Percentiles rank a stretch among this genome's conserved stretches.
phyloP scores from a whole-genome alignment of 2,888 invertebrate genomes.

The Rotaria sp. region DNA sequence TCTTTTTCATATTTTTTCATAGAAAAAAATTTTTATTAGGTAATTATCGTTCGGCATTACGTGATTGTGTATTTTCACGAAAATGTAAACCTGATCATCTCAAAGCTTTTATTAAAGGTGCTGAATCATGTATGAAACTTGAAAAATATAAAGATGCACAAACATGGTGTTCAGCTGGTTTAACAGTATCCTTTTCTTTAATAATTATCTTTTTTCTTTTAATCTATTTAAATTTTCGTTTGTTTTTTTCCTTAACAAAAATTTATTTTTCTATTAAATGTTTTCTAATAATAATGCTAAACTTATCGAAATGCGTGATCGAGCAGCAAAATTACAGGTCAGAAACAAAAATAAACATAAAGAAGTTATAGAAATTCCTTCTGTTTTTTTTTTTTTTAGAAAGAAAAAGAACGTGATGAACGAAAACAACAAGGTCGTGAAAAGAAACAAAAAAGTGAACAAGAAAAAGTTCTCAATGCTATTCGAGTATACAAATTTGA shows the following conservation, averaged over 20 bases:
- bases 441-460: constrained; percentile 45
- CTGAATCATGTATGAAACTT: constrained; percentile 66
- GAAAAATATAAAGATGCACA: constrained; percentile 67
- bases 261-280: constrained; percentile 41
- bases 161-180: constrained; percentile 66
- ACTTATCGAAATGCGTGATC: constrained; percentile 59
- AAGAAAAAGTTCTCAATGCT: constrained; percentile 45
- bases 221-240: background rate
- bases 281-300: constrained; percentile 61
- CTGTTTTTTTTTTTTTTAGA: constrained; percentile 43
- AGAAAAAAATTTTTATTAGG: constrained; percentile 44
- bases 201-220: constrained; percentile 25
- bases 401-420: constrained; percentile 47
- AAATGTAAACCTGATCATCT: constrained; percentile 68
- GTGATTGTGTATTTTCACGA: constrained; percentile 73
- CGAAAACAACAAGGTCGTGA: constrained; percentile 47
- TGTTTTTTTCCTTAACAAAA: constrained; percentile 24
- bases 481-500: constrained; percentile 45
- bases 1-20: background rate
- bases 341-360: background rate
- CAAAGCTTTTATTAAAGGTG: constrained; percentile 69
- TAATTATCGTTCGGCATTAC: constrained; percentile 64
- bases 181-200: constrained; percentile 56
- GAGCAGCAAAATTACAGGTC: constrained; percentile 59
- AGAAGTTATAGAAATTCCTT: background rate